Conservation (phyloP, 2,797 vertebrate species). For the Lepilemur ruficaudatus region DNA sequence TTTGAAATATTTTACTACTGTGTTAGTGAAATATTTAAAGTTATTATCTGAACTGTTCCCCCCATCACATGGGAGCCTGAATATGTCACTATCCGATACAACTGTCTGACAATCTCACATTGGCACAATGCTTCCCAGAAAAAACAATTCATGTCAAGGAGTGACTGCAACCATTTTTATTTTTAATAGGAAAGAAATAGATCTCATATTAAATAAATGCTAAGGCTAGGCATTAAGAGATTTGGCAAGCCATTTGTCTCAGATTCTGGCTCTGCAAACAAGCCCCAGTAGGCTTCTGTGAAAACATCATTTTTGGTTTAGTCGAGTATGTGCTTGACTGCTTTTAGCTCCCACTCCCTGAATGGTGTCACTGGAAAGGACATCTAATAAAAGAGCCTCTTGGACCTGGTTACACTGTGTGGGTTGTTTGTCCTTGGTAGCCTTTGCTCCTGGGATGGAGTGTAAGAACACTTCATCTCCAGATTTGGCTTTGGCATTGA, state of each 20-base stretch:
- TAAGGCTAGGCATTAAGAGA: neutral
- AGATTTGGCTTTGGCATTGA: neutral
- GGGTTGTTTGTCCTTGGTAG: neutral
- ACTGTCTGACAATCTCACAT: neutral
- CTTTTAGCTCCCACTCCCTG: neutral
- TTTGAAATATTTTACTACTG: constrained; percentile 53
- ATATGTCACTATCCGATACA: neutral
- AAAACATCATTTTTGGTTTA: constrained; percentile 42
- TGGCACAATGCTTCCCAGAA: neutral
- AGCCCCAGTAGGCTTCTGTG: neutral
- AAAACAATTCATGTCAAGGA: constrained; percentile 22
- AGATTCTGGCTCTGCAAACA: constrained; percentile 51
- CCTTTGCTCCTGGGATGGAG: neutral
- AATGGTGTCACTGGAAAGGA: neutral
- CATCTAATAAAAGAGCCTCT: neutral
- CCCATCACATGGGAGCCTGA: neutral
- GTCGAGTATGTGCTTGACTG: neutral
- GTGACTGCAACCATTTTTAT: constrained; percentile 8
- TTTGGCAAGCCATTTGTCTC: neutral
- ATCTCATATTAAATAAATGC: constrained; percentile 30
- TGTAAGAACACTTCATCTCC: neutral
- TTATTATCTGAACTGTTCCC: neutral
- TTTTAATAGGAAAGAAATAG: constrained; percentile 47
- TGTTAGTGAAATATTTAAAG: constrained; percentile 67
- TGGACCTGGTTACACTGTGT: neutral